Conservation (phyloP, 2,888 invertebrate species). For the Asteroscopus sphinx region DNA sequence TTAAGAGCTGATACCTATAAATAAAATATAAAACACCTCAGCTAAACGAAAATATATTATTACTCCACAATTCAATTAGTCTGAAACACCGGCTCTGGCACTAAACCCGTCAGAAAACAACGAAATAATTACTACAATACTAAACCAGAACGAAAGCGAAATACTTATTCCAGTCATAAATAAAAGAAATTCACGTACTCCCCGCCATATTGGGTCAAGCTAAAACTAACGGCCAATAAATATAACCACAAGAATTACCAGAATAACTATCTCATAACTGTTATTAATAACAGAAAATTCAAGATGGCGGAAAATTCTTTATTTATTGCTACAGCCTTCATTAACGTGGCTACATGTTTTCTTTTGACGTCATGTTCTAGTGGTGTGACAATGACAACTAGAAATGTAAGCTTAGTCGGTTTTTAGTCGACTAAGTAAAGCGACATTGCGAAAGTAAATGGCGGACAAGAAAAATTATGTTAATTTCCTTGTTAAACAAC, state of each 20-base stretch:
- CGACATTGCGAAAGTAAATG: neutral
- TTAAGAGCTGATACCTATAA: neutral
- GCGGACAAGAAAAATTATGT: too few relatives aligned
- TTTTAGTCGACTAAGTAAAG: neutral
- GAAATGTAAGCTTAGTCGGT: constrained; percentile 8
- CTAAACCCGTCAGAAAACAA: constrained; percentile 23
- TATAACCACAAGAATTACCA: constrained; percentile 56
- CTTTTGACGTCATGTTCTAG: constrained; percentile 55
- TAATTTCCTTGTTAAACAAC: too few relatives aligned
- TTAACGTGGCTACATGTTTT: constrained; percentile 64
- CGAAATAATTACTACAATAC: constrained; percentile 28
- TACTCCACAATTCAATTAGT: constrained; percentile 27
- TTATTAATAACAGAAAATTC: constrained; percentile 68
- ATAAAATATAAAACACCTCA: neutral
- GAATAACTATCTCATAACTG: constrained; percentile 66
- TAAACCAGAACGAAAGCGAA: constrained; percentile 14
- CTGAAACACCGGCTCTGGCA: constrained; percentile 14
- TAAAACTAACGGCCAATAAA: constrained; percentile 61
- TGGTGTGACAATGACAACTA: constrained; percentile 16
- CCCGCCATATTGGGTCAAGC: constrained; percentile 33
- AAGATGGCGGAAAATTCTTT: constrained; percentile 70
- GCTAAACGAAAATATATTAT: neutral
- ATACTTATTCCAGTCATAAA: constrained; percentile 32
- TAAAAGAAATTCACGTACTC: constrained; percentile 18
- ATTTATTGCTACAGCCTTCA: constrained; percentile 64